Conservation (phyloP, 2,797 vertebrate genomes). For the Hozukius guyotensis region DNA sequence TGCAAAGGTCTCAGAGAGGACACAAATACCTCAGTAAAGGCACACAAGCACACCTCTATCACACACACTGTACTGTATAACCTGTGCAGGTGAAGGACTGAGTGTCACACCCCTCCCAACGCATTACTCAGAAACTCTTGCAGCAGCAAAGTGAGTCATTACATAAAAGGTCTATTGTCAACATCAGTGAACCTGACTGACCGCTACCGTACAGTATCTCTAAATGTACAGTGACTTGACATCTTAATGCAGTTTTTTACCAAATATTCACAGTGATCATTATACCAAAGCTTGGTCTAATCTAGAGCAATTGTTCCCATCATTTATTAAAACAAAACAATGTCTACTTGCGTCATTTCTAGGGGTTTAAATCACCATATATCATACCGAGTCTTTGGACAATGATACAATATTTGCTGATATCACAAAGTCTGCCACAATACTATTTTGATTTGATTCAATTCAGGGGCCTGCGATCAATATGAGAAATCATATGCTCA, state of each 20-base stretch:
- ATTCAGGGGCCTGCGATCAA: too few species aligned
- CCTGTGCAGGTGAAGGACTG: neutral
- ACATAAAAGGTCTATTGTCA: constrained; percentile 12
- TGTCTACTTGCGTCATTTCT: too few species aligned
- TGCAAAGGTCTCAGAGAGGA: neutral
- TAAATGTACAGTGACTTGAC: neutral
- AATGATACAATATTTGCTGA: too few species aligned
- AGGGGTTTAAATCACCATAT: too few species aligned
- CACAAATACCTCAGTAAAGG: neutral
- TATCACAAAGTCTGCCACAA: too few species aligned
- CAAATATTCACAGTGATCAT: neutral
- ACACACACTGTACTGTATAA: neutral
- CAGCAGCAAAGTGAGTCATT: constrained; percentile 30
- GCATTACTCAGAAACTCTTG: neutral
- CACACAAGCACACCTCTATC: constrained; percentile 12
- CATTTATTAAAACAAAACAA: neutral
- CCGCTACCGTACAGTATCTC: neutral
- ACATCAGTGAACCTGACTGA: constrained; percentile 1
- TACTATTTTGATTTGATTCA: too few species aligned
- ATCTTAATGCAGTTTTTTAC: neutral
- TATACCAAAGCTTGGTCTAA: neutral
- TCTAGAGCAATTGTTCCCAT: neutral
- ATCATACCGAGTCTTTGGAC: too few species aligned
- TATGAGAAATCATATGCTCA: too few species aligned
- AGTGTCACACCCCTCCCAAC: neutral